Base-by-base conservation (phyloP, 2,888 invertebrate species). In the Lithophane socia region DNA sequence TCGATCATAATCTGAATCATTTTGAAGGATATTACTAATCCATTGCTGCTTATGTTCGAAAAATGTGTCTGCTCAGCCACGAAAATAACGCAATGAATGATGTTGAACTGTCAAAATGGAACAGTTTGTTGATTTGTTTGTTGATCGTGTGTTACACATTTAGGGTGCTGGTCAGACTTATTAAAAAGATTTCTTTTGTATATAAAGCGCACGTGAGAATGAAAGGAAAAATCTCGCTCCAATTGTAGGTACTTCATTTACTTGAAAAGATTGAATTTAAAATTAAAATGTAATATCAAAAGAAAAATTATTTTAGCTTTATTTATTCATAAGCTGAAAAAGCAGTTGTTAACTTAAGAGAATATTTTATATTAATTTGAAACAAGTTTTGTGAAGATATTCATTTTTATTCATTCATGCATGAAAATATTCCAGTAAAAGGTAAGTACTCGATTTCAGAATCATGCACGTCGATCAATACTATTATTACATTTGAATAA, bases 401-500 rank as follows among this genome's bases (percentile, higher is more conserved):
- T 70, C 29, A 68, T 47, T 63, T 52, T 68, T 67, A 80, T 76
- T 81, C 54, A 75, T 67, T 54, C 52, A 73, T 80, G 44, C 54
- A 70, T 76, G 60, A 37, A 80, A 83, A 80, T 72, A 37, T 47
- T 65, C 21, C 21, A 61, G 44, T 68, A 69, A 79, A 69, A 65
- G 68, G 52, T 37, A 37, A 37, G 37, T 67, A 52, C 52, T 76
- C 67, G 54, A 69, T 74, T 76, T 78, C 52, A 56, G 21, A 72
- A 74, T 74, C 65, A 47, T 72, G n/a, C 75, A 85, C 83, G 76
- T 80, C 80, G 75, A 82, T 77, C n/a, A 56, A 64, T 60, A 71
- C 63, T 67, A 72, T 68, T 67, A 72, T 68, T 64, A 67, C 66
- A 64, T 79, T 80, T 86, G 77, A 86, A 84, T 80, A 85, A 78